Evolutionary conservation across 2,797 vertebrate species (phyloP), one percentile per base, ranked within the genome.

Genomic region (Botia kubotai): DNA sequence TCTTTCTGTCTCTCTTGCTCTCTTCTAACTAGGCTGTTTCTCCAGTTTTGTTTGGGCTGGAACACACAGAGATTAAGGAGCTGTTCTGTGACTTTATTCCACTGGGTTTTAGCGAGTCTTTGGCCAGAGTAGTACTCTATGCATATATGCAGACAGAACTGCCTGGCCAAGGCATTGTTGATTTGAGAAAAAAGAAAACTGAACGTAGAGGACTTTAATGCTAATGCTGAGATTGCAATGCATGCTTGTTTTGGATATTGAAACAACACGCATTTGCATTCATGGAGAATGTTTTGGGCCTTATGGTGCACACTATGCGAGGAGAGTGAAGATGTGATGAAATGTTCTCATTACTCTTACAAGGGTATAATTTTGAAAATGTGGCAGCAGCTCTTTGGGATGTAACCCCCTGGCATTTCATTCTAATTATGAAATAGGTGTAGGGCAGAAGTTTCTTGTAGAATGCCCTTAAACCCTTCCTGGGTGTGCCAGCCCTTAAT

Each of bases 401-500:
- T 23, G 70, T 73, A 29, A 74, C 70, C 77, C 63, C n/a, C 14
- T 84, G 72, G 82, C 76, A 84, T 89, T 90, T 71, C 73, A 1
- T 66, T 26, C 5, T 0, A 69, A 86, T 90, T 86, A 84, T 46
- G 17, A 58, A 81, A 66, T 82, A 46, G 79, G 86, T 76, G 66
- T 57, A 63, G 19, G 48, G 53, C 23, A 39, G 19, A 16, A 60
- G 23, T 76, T 86, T 77, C 14, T 70, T 85, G 48, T 26, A 82
- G 52, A 74, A 48, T 86, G 82, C 60, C 82, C 82, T 68, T 39
- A 77, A 82, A 76, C 16, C 72, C 72, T 72, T 76, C 80, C 84
- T 86, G 86, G 78, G 83, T 88, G 84, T 84, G 72, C 70, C 58
- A 82, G 26, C 77, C 78, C 63, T 68, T 87, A 69, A 90, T 90